These are phyloP conservation scores for Empidonax alnorum DNA, from an alignment of 2,113 vertebrate species.

Conservation along the genomic window DNA sequence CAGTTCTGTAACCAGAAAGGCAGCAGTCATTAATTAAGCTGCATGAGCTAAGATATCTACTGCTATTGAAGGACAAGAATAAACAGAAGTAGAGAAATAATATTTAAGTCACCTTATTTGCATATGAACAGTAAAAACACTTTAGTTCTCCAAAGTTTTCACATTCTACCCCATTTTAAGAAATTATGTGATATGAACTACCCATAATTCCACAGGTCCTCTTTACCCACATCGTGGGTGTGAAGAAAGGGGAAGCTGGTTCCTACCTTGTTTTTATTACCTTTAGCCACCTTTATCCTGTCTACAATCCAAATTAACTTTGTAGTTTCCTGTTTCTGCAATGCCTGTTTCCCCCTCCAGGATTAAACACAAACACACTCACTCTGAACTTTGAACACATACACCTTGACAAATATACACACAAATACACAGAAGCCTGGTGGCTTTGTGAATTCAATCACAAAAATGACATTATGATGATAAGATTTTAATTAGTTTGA, in stretches of 20 bases:
- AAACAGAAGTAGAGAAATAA: not conserved
- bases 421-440: not conserved
- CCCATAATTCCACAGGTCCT: not conserved
- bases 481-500: not conserved
- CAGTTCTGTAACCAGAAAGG: not conserved
- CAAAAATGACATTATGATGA: not conserved
- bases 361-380: not conserved
- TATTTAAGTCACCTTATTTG: not conserved
- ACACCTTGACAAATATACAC: not conserved
- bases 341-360: not conserved
- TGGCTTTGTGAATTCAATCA: not conserved
- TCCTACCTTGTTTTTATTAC: not conserved
- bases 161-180: not conserved
- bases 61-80: not conserved
- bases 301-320: not conserved
- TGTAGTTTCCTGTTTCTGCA: not conserved
- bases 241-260: not conserved
- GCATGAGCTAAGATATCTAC: fast-evolving
- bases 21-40: not conserved
- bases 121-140: not conserved
- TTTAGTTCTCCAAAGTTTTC: not conserved
- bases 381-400: not conserved
- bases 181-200: not conserved
- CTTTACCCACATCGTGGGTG: not conserved
- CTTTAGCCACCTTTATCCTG: not conserved